Evolutionary conservation across 1,140 invertebrate genomes (phyloP).

Genomic region (Dreissena polymorpha): DNA sequence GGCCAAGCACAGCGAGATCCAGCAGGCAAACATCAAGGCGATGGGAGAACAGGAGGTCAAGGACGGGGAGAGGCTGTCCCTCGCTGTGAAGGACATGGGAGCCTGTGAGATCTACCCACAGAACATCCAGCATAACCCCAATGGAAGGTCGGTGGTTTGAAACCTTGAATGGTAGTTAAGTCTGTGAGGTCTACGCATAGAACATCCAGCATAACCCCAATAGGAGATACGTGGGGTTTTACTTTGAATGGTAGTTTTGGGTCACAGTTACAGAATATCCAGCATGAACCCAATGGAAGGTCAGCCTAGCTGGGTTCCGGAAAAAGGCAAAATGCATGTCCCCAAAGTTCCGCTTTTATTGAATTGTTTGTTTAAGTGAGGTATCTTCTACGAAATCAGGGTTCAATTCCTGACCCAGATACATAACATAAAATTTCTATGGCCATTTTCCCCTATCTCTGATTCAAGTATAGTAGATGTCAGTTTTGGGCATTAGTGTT

Average conservation of each 20-base stretch:
- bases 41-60: conserved; percentile 81
- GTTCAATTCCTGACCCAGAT: too few species aligned
- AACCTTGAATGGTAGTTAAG: conserved; percentile 79
- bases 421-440: too few species aligned
- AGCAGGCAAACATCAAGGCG: conserved; percentile 97
- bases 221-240: conserved; percentile 85
- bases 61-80: conserved; percentile 95
- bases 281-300: conserved; percentile 90
- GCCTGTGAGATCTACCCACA: conserved; percentile 99
- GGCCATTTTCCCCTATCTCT: too few species aligned
- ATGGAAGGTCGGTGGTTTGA: conserved; percentile 86
- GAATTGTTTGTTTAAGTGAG: too few species aligned
- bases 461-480: too few species aligned
- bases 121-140: conserved; percentile 98
- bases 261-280: too few species aligned
- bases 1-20: conserved; percentile 98
- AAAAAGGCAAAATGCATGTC: too few species aligned
- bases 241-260: too few species aligned
- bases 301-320: too few species aligned
- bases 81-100: conserved; percentile 99
- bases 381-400: too few species aligned
- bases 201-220: conserved; percentile 99
- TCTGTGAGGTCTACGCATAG: conserved; percentile 99
- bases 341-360: too few species aligned
- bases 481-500: too few species aligned